Evolutionary conservation across 2,888 invertebrate genomes (phyloP).

Genomic region (Nomada ferruginata): DNA sequence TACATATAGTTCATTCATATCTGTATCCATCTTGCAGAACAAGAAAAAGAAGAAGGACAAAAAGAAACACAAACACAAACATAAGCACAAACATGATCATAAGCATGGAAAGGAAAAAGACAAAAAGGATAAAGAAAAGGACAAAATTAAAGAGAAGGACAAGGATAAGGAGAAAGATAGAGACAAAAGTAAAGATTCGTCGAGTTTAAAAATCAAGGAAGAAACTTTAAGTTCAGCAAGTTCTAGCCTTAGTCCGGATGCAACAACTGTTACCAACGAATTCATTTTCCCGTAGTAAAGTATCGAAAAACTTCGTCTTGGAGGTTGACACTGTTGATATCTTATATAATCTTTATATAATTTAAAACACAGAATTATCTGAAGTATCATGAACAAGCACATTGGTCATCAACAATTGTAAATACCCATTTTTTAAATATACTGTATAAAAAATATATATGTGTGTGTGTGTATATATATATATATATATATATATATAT

Average conservation of each 20-base stretch:
- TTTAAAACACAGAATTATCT: conserved; percentile 23
- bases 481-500: no score
- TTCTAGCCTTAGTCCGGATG: conserved; percentile 90
- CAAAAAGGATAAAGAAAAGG: conserved; percentile 88
- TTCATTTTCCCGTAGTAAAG: conserved; percentile 76
- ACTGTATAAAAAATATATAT: background rate
- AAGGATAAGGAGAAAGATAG: conserved; percentile 76
- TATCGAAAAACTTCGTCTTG: conserved; percentile 14
- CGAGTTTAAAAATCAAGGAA: conserved; percentile 88
- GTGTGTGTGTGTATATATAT: no score
- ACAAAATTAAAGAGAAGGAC: conserved; percentile 85
- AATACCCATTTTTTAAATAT: conserved; percentile 46
- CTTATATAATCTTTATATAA: conserved; percentile 58
- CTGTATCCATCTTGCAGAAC: conserved; percentile 69
- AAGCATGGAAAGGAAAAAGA: conserved; percentile 87
- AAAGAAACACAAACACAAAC: conserved; percentile 93
- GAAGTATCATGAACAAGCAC: conserved; percentile 15
- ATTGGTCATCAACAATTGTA: conserved; percentile 32
- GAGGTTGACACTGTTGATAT: conserved; percentile 37
- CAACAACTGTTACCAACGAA: conserved; percentile 79
- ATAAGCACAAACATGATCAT: conserved; percentile 86
- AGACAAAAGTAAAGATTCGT: conserved; percentile 85
- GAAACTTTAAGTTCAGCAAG: conserved; percentile 91
- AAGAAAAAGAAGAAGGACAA: conserved; percentile 95
- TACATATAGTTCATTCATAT: conserved; percentile 6